Percentiles rank a stretch among this genome's conserved stretches.
These are phyloP conservation scores for Mormyrus lacerda DNA, from an alignment of 2,113 vertebrate species.

Conservation along the genomic window DNA sequence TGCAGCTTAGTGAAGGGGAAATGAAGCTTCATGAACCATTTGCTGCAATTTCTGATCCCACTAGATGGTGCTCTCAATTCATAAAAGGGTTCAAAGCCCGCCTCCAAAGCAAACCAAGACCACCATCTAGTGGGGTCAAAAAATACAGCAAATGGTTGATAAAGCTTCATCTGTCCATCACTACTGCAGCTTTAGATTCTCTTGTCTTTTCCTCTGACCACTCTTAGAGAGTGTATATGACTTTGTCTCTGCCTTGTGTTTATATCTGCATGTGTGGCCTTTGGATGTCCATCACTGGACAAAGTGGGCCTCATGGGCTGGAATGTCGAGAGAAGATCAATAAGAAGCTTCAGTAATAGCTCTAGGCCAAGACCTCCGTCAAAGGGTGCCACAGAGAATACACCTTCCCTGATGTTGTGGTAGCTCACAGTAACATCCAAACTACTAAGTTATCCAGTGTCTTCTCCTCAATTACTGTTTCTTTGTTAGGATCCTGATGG, in stretches of 20 bases:
- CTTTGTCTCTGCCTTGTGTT: neutral
- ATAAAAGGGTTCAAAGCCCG: neutral
- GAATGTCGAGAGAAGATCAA: neutral
- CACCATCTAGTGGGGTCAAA: neutral
- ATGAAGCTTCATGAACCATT: neutral
- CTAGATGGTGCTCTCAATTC: neutral
- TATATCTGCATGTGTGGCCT: neutral
- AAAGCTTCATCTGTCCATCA: neutral
- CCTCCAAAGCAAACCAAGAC: neutral
- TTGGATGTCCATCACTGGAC: neutral
- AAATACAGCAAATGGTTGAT: neutral
- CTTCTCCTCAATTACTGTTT: constrained; percentile 15
- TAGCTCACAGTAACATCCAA: neutral
- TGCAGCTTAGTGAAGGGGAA: neutral
- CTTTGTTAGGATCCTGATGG: constrained; percentile 84
- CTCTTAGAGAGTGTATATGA: neutral
- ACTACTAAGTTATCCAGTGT: neutral
- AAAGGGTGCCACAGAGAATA: neutral
- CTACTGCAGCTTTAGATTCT: neutral
- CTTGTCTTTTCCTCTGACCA: neutral
- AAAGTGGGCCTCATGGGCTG: neutral
- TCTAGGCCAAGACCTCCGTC: neutral
- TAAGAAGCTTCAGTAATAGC: neutral
- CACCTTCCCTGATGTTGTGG: neutral
- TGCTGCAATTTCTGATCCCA: neutral